Conservation (phyloP, 2,113 vertebrate genomes). For the Lagopus leucura region DNA sequence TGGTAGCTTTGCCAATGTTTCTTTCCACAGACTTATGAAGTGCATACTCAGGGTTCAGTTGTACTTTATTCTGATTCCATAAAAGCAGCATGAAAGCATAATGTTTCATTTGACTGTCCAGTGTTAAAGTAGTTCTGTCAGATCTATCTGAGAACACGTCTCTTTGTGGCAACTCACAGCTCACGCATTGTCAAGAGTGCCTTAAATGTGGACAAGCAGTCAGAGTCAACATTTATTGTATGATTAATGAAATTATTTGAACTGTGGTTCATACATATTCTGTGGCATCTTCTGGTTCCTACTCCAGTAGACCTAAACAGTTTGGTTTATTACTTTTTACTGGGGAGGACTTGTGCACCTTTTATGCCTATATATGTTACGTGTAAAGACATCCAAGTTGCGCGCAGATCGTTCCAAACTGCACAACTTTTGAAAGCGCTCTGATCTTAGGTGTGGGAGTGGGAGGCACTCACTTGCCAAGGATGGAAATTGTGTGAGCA, state of each 20-base stretch:
- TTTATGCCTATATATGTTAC: background rate
- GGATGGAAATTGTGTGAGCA: background rate
- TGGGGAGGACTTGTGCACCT: background rate
- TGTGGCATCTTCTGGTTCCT: background rate
- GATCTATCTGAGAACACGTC: background rate
- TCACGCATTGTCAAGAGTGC: background rate
- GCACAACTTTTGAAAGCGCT: background rate
- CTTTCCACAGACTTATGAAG: slow-evolving; percentile 5
- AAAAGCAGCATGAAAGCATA: background rate
- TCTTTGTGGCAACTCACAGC: background rate
- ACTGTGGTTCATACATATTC: slow-evolving; percentile 13
- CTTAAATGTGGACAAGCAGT: background rate
- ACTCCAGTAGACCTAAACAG: background rate
- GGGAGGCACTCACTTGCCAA: background rate
- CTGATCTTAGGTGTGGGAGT: background rate
- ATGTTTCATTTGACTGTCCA: background rate
- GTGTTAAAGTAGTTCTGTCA: accelerated
- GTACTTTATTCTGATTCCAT: background rate
- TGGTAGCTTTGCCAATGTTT: background rate
- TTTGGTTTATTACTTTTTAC: slow-evolving; percentile 10
- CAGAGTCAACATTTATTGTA: slow-evolving; percentile 6
- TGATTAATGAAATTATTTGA: slow-evolving; percentile 34
- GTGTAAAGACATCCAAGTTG: background rate
- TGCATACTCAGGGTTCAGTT: background rate
- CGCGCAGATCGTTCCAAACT: background rate